Evolutionary conservation across 2,113 vertebrate species (phyloP).

Genomic region (Tachysurus fulvidraco): DNA sequence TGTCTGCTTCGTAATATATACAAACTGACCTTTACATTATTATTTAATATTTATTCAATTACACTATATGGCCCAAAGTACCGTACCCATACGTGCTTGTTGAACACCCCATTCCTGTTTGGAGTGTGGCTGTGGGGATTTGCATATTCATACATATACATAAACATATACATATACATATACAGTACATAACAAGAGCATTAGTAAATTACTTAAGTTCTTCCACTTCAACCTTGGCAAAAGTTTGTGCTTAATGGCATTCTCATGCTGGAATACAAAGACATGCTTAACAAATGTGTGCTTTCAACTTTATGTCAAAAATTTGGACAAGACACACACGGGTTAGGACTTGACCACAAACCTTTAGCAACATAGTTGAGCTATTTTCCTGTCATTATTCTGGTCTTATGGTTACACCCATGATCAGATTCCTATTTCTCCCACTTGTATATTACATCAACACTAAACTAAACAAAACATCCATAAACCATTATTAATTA

Average conservation of each 20-base stretch:
- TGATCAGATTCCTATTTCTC: neutral
- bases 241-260: neutral
- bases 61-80: neutral
- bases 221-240: neutral
- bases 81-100: neutral
- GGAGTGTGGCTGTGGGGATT: neutral
- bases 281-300: neutral
- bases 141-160: neutral
- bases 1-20: too few species aligned
- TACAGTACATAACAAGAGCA: too few species aligned
- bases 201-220: neutral
- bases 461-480: neutral
- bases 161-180: too few species aligned
- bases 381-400: neutral
- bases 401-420: neutral
- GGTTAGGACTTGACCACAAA: neutral
- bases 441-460: neutral
- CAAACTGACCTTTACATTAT: too few species aligned
- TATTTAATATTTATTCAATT: neutral
- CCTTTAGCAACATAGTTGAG: neutral
- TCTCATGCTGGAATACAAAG: neutral
- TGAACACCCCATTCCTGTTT: neutral
- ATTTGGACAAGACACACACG: neutral
- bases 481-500: conserved; percentile 9
- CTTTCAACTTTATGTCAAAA: neutral